phyloP scores from a whole-genome alignment of 2,797 vertebrate species.

The Acomys russatus region DNA sequence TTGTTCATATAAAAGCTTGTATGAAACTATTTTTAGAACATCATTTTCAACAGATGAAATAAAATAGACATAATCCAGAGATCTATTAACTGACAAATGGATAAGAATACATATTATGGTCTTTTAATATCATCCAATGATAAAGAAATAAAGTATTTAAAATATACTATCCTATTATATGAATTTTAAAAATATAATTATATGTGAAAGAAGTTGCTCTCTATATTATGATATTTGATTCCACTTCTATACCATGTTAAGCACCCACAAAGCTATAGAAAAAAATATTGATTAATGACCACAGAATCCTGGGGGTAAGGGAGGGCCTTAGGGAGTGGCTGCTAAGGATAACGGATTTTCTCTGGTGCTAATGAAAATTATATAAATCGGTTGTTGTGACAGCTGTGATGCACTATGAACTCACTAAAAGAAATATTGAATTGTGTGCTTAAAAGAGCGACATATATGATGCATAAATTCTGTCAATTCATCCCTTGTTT shows the following conservation, averaged over 20 bases:
- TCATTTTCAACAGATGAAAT: background rate
- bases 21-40: slow-evolving; percentile 2
- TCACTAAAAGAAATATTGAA: background rate
- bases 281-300: background rate
- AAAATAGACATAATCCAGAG: background rate
- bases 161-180: background rate
- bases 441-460: background rate
- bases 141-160: background rate
- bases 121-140: background rate
- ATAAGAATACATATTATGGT: background rate
- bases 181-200: background rate
- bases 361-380: background rate
- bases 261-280: background rate
- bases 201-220: background rate
- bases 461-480: background rate
- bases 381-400: background rate
- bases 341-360: background rate
- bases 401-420: background rate
- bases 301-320: fast-evolving
- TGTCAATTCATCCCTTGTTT: background rate
- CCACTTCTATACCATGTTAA: background rate
- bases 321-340: background rate
- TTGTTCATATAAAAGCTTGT: background rate
- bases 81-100: background rate
- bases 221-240: background rate